Evolutionary conservation across 2,113 vertebrate species (phyloP).

Genomic region (Oenanthe melanoleuca): DNA sequence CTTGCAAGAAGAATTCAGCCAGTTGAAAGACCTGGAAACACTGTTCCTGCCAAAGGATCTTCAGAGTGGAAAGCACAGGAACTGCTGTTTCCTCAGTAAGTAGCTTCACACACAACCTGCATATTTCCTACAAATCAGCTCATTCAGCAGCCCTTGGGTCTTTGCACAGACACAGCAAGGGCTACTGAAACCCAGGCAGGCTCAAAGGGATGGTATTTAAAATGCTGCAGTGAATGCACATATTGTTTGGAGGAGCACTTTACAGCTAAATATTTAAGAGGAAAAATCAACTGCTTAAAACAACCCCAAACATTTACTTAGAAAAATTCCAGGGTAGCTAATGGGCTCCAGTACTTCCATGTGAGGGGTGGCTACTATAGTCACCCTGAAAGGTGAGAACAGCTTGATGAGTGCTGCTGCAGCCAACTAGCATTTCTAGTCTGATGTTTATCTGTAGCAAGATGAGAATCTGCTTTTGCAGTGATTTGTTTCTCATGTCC

Average conservation of each 20-base stretch:
- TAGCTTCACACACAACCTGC: neutral
- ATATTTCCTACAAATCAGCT: neutral
- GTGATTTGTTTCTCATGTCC: neutral
- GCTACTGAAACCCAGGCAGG: neutral
- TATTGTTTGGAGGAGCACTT: neutral
- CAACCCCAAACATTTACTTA: neutral
- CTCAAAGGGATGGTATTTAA: neutral
- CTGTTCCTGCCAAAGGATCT: slow-evolving; percentile 72
- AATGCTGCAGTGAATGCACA: neutral
- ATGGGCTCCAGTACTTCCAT: neutral
- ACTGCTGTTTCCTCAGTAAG: slow-evolving; percentile 85
- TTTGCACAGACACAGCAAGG: neutral
- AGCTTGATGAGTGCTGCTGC: neutral
- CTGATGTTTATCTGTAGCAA: neutral
- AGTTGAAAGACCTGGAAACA: slow-evolving; percentile 72
- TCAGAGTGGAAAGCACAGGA: slow-evolving; percentile 61
- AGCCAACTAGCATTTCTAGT: neutral
- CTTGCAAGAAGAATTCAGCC: slow-evolving; percentile 73
- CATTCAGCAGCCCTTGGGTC: neutral
- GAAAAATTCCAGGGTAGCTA: neutral
- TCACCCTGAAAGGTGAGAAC: neutral
- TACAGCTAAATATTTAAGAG: neutral
- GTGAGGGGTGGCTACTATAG: neutral
- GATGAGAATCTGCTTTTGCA: neutral
- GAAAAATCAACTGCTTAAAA: neutral